Conservation (phyloP, 2,113 vertebrate genomes). For the Clarias batrachus region DNA sequence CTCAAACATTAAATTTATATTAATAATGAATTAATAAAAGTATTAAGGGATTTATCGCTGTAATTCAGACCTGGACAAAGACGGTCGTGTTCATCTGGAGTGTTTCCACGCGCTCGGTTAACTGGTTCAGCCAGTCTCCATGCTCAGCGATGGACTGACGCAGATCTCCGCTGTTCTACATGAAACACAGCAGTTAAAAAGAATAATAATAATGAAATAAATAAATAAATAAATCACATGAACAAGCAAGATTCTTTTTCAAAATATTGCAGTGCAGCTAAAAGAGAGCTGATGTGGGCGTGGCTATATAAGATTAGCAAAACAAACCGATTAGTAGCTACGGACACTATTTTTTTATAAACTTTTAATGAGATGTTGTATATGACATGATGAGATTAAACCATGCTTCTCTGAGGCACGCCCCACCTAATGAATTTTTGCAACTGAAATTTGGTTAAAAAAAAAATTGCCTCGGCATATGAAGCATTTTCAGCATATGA, state of each 20-base stretch:
- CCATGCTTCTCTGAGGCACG: neutral
- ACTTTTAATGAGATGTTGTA: no score
- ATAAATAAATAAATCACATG: neutral
- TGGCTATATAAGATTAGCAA: neutral
- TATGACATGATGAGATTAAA: neutral
- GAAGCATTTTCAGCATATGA: no score
- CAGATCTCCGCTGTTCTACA: slow-evolving; percentile 65
- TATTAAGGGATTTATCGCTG: no score
- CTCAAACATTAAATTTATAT: neutral
- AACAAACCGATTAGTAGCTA: neutral
- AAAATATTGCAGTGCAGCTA: neutral
- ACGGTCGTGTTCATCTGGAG: slow-evolving; percentile 74
- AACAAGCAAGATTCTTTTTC: neutral
- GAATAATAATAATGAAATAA: neutral
- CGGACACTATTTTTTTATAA: no score
- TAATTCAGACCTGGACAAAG: slow-evolving; percentile 71
- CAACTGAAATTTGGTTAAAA: no score
- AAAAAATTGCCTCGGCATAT: no score
- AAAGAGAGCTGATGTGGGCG: neutral
- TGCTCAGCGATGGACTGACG: slow-evolving; percentile 69
- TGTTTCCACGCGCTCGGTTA: slow-evolving; percentile 72
- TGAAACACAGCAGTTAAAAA: neutral
- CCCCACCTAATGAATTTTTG: no score
- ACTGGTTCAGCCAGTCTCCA: slow-evolving; percentile 68
- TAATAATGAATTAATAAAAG: no score